Percentiles rank a stretch among this genome's conserved stretches.
Conservation (phyloP, 2,113 vertebrate species). For the Coturnix japonica region DNA sequence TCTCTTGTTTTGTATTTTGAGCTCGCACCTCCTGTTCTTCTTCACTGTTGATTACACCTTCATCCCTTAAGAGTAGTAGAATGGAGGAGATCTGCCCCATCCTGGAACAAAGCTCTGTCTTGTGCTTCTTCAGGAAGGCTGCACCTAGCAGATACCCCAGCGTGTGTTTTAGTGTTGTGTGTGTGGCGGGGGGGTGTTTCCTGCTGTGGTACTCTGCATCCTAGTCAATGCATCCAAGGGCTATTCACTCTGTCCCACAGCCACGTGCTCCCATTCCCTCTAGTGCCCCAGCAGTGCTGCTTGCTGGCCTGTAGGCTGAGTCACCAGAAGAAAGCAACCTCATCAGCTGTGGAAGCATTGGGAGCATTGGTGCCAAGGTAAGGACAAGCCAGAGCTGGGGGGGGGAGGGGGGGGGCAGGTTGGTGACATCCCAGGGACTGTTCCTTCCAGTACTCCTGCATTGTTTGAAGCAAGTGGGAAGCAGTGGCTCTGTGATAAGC, state of each 20-base stretch:
- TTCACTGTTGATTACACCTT: background rate
- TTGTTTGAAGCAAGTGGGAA: background rate
- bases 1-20: fast-evolving
- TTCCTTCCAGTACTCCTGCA: background rate
- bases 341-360: background rate
- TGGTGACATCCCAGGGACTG: fast-evolving
- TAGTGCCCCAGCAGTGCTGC: background rate
- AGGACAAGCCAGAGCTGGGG: background rate
- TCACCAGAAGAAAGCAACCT: background rate
- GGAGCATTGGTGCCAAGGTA: background rate
- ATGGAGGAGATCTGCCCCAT: background rate
- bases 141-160: background rate
- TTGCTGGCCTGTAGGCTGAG: background rate
- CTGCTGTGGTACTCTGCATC: background rate
- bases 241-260: background rate
- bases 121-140: background rate
- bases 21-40: background rate
- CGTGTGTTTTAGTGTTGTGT: background rate
- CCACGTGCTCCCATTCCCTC: background rate
- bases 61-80: background rate
- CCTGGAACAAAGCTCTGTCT: background rate
- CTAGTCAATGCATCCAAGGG: background rate
- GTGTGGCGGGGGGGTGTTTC: fast-evolving
- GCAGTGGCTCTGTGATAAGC: background rate
- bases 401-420: background rate